Conservation (phyloP, 2,888 invertebrate species). For the Tenthredo distinguenda region DNA sequence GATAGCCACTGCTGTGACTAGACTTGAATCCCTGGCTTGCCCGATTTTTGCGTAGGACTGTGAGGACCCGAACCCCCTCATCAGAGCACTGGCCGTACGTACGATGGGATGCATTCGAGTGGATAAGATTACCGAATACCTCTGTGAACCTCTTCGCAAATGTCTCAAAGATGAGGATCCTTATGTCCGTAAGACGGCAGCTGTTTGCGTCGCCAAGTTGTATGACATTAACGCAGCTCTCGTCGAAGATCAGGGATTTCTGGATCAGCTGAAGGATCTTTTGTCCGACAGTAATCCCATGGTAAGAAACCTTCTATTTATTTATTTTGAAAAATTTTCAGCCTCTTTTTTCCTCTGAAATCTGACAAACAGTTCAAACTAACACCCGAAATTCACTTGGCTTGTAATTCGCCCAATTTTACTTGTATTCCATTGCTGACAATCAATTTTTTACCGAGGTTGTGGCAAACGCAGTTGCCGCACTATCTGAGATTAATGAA, state of each 20-base stretch:
- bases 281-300: conserved; percentile 99
- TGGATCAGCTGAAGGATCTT: conserved; percentile 97
- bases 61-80: conserved; percentile 99
- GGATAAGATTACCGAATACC: conserved; percentile 99
- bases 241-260: conserved; percentile 92
- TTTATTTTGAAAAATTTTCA: not conserved
- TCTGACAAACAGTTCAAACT: not conserved
- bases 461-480: conserved; percentile 99
- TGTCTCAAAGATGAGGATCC: conserved; percentile 98
- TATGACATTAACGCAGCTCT: conserved; percentile 93
- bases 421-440: conserved; percentile 19
- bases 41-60: conserved; percentile 90
- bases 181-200: conserved; percentile 98
- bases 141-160: conserved; percentile 98
- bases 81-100: conserved; percentile 97
- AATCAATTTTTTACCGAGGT: conserved; percentile 78
- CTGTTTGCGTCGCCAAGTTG: conserved; percentile 99
- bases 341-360: not conserved
- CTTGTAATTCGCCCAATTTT: not conserved
- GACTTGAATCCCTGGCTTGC: conserved; percentile 79
- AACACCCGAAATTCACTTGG: conserved; percentile 7
- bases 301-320: conserved; percentile 80
- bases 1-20: conserved; percentile 77
- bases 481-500: conserved; percentile 98
- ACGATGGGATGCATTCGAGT: conserved; percentile 99